Evolutionary conservation across 2,888 invertebrate genomes (phyloP), one percentile per base, ranked within the genome.

Genomic region (Eristalinus sepulchralis): DNA sequence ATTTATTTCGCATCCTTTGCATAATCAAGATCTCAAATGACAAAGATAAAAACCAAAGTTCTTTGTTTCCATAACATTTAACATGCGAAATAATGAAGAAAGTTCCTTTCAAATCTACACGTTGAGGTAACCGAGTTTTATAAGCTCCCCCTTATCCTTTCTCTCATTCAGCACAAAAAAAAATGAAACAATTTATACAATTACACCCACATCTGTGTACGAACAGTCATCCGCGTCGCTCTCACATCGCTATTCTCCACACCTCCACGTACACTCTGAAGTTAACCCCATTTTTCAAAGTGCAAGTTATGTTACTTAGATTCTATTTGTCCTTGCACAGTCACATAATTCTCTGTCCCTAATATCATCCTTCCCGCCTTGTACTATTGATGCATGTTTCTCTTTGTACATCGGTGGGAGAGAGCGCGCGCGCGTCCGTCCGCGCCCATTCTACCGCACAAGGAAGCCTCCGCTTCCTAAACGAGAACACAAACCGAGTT

Each of bases 261-360:
- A 9, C 31, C 13, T 2, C 6, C 20, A 24, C 64, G 59, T 81
- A 72, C 59, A 77, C 66, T 72, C 72, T 81, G 55, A 70, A 86
- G 79, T 76, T 86, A 71, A 86, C 86, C 83, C 79, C 70, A 71
- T 86, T 86, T 86, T 78, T 77, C 78, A 73, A 72, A 83, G 86
- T 86, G 82, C 79, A 86, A 86, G 86, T 86, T 83, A 75, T 86
- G 82, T 86, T 83, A 86, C 86, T 86, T 75, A 67, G 79, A 71
- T 83, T 66, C 86, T 83, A 78, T 86, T 86, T 83, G 83, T 71
- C 86, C 83, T 86, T 86, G 86, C 71, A 83, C 73, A 83, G 78
- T 83, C 86, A 83, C 83, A 86, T 86, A 83, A 86, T 83, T 86
- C 86, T 75, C 59, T 66, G 70, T 63, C 78, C 66, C 75, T 70